Evolutionary conservation across 1,140 invertebrate genomes (phyloP).

Genomic region (Dreissena rostriformis): DNA sequence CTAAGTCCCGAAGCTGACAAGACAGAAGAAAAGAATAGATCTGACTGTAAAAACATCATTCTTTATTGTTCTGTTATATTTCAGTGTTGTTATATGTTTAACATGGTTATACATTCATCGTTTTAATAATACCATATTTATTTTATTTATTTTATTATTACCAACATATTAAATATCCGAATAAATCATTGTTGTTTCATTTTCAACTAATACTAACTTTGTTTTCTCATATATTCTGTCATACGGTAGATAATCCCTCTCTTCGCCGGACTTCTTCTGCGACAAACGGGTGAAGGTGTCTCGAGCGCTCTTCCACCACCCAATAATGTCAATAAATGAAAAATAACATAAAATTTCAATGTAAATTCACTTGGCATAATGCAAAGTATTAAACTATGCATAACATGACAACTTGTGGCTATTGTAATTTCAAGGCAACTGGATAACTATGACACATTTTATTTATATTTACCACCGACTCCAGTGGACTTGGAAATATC

Average conservation of each 20-base stretch:
- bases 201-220: constrained; percentile 3
- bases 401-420: neutral
- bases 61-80: constrained; percentile 8
- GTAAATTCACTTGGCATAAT: constrained; percentile 3
- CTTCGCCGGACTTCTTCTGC: constrained; percentile 15
- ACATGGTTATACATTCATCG: constrained; percentile 25
- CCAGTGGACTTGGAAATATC: constrained; percentile 10
- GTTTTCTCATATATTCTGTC: constrained; percentile 33
- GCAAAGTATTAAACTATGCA: neutral
- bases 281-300: constrained; percentile 21
- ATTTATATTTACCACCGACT: constrained; percentile 6
- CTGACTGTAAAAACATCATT: constrained; percentile 11
- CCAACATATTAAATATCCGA: constrained; percentile 19
- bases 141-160: neutral
- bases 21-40: constrained; percentile 32
- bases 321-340: constrained; percentile 1
- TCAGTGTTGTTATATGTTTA: constrained; percentile 29
- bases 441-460: neutral
- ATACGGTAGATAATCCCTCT: constrained; percentile 2
- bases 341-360: constrained; percentile 1
- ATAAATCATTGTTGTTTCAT: constrained; percentile 21
- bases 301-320: constrained; percentile 3
- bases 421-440: neutral
- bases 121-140: neutral
- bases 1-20: constrained; percentile 27